A percentile compares a stretch with the other conserved stretches of the same genome.
Conservation (phyloP, 2,797 vertebrate genomes). For the Otus scops region DNA sequence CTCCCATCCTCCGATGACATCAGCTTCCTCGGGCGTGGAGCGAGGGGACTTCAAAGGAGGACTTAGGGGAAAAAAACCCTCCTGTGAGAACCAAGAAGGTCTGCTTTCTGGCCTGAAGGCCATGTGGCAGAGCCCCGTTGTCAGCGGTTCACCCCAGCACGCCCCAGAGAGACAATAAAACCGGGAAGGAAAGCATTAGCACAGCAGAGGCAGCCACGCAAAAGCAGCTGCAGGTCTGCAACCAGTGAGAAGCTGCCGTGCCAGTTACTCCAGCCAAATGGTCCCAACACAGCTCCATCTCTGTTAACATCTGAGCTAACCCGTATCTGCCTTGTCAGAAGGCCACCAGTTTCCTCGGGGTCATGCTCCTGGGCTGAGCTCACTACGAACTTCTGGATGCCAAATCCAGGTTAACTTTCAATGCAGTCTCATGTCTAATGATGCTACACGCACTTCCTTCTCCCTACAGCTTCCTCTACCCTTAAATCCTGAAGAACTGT, state of each 20-base stretch:
- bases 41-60: slow-evolving; percentile 44
- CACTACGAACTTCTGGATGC: rapidly evolving
- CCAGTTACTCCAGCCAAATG: neutral
- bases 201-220: neutral
- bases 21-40: slow-evolving; percentile 47
- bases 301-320: neutral
- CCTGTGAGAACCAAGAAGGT: neutral
- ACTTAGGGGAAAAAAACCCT: neutral
- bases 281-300: neutral
- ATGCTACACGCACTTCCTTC: neutral
- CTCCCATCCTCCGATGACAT: slow-evolving; percentile 66
- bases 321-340: neutral
- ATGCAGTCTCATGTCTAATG: neutral
- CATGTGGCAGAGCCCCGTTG: neutral
- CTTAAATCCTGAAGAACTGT: neutral
- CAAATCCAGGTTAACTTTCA: neutral
- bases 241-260: neutral
- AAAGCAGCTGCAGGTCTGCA: rapidly evolving
- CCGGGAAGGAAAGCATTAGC: neutral
- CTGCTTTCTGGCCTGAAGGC: neutral
- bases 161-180: neutral
- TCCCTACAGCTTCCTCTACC: neutral
- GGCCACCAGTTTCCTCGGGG: neutral
- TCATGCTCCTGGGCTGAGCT: neutral
- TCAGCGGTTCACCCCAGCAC: neutral